Evolutionary conservation across 2,888 invertebrate species (phyloP).

Genomic region (Eilema griseolum): DNA sequence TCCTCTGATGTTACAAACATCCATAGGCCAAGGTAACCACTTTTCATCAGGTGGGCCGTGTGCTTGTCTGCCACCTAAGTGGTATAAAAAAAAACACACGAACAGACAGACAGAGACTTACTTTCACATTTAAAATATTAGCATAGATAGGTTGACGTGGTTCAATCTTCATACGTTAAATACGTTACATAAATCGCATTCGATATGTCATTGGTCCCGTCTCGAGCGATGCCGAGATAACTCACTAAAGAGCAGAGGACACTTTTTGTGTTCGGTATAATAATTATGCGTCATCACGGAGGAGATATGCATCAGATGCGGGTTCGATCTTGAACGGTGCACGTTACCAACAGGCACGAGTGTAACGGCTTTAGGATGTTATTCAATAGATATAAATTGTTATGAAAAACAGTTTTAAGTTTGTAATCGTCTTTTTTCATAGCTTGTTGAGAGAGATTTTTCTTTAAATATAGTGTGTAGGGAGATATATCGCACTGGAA

Average conservation of each 20-base stretch:
- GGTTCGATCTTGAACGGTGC: constrained; percentile 68
- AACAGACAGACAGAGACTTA: too few relatives aligned
- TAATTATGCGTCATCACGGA: constrained; percentile 80
- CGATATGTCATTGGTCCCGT: constrained; percentile 24
- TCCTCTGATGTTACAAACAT: too few relatives aligned
- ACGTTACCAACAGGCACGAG: constrained; percentile 51
- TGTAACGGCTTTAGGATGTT: constrained; percentile 58
- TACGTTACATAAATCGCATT: constrained; percentile 7
- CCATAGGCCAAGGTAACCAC: too few relatives aligned
- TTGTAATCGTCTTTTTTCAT: constrained; percentile 17
- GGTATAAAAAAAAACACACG: too few relatives aligned
- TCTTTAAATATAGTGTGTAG: not conserved
- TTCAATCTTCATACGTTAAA: too few relatives aligned
- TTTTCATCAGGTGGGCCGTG: too few relatives aligned
- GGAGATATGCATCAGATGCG: constrained; percentile 80
- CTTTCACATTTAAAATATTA: too few relatives aligned
- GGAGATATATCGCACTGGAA: too few relatives aligned
- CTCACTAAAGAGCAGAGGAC: constrained; percentile 45
- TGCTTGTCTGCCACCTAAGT: too few relatives aligned
- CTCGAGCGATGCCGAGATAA: constrained; percentile 54
- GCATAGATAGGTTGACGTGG: too few relatives aligned
- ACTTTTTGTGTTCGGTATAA: constrained; percentile 56
- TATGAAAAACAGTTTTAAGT: constrained; percentile 29
- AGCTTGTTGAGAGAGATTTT: not conserved
- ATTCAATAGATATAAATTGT: constrained; percentile 29